Percentiles rank a stretch among this genome's conserved stretches.
These are phyloP conservation scores for Heliconius ismenius DNA, from an alignment of 2,888 invertebrate species.

Conservation along the genomic window DNA sequence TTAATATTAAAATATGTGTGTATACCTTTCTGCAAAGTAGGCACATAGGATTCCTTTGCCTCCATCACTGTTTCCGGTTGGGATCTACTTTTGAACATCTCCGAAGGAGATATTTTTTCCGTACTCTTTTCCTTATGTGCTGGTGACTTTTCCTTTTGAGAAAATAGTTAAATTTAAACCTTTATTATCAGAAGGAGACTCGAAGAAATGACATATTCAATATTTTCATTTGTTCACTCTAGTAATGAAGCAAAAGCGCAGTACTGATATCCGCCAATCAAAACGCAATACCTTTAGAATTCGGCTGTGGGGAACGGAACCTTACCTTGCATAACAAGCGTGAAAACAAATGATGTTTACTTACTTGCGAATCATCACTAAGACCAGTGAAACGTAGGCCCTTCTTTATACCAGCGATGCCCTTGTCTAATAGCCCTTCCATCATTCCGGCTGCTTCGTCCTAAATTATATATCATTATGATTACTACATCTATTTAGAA, in stretches of 20 bases:
- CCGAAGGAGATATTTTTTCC: constrained; percentile 57
- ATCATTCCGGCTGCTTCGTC: constrained; percentile 85
- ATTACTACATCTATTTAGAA: background rate
- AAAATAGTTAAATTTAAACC: background rate
- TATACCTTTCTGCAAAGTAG: constrained; percentile 50
- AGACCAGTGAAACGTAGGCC: constrained; percentile 83
- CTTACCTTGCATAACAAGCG: too few species aligned
- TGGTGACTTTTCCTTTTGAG: constrained; percentile 62
- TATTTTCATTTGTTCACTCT: too few species aligned
- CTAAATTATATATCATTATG: constrained; percentile 52
- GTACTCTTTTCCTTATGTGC: constrained; percentile 52
- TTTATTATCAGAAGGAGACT: too few species aligned
- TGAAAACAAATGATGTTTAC: background rate
- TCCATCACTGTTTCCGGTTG: constrained; percentile 48
- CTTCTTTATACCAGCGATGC: constrained; percentile 83
- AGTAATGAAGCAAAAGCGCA: too few species aligned
- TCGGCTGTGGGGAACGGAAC: too few species aligned
- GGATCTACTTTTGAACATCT: constrained; percentile 42
- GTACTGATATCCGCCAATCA: too few species aligned
- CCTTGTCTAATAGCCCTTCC: constrained; percentile 84
- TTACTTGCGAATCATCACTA: constrained; percentile 77
- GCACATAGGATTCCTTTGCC: constrained; percentile 47
- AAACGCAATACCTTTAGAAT: too few species aligned
- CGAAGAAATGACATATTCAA: too few species aligned
- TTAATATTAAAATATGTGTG: background rate